A percentile compares a stretch with the other conserved stretches of the same genome.
phyloP scores from a whole-genome alignment of 2,113 vertebrate species.

The Microtus pennsylvanicus region DNA sequence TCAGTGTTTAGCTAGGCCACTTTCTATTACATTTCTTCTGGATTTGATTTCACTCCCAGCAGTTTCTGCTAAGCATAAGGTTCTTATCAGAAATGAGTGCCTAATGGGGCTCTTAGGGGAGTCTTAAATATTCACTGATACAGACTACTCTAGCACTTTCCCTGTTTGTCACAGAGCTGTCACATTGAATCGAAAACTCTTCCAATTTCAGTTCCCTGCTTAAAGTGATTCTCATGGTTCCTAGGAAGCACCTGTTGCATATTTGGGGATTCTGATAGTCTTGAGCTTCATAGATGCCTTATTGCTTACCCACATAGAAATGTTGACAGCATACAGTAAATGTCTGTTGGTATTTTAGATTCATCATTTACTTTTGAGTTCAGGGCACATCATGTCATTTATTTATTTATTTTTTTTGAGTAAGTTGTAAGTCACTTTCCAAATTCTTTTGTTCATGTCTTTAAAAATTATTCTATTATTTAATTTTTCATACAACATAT shows the following conservation, averaged over 20 bases:
- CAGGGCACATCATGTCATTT: neutral
- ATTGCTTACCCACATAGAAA: neutral
- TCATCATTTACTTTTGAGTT: neutral
- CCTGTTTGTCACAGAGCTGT: neutral
- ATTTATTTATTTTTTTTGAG: neutral
- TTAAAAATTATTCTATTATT: neutral
- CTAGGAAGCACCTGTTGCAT: neutral
- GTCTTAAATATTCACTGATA: neutral
- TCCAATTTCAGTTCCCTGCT: neutral
- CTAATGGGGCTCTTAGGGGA: neutral
- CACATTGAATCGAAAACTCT: neutral
- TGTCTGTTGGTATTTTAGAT: neutral
- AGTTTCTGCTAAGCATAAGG: neutral
- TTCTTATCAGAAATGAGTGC: neutral
- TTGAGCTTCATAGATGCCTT: neutral
- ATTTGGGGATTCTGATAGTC: neutral
- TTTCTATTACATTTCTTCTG: slow-evolving; percentile 2
- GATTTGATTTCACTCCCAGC: neutral
- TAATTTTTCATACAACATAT: neutral
- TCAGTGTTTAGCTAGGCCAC: neutral
- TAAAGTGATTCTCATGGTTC: neutral
- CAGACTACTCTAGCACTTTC: neutral
- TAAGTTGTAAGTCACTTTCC: neutral
- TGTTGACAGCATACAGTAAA: neutral
- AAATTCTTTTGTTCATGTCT: neutral